These are phyloP conservation scores for Drosophila putrida DNA, from an alignment of 2,888 invertebrate genomes.

Conservation along the genomic window DNA sequence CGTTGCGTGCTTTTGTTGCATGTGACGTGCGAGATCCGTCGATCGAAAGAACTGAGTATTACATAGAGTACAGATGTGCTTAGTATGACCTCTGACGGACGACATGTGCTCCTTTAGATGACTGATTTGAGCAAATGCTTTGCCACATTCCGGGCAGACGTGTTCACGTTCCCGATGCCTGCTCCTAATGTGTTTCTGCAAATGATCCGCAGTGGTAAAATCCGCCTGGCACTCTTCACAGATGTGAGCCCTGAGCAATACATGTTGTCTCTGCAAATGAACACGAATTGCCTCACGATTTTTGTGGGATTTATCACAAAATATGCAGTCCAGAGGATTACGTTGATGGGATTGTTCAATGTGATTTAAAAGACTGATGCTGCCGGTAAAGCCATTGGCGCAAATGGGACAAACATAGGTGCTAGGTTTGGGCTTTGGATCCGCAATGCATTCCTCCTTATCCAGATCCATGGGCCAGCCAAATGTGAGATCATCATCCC, in stretches of 20 bases:
- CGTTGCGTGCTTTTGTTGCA: constrained; percentile 35
- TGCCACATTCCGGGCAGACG: constrained; percentile 57
- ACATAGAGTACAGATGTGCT: constrained; percentile 45
- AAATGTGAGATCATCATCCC: constrained; percentile 70
- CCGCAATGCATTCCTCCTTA: constrained; percentile 65
- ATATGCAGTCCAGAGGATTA: constrained; percentile 58
- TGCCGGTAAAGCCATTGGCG: constrained; percentile 63
- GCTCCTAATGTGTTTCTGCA: constrained; percentile 56
- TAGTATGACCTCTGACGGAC: constrained; percentile 46
- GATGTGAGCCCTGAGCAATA: constrained; percentile 59
- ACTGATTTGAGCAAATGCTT: constrained; percentile 53
- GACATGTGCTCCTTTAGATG: constrained; percentile 56
- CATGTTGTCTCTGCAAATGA: constrained; percentile 64
- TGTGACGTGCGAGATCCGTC: constrained; percentile 56
- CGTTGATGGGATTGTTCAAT: constrained; percentile 52
- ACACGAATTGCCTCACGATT: constrained; percentile 60
- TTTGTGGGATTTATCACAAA: constrained; percentile 50
- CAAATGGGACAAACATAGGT: constrained; percentile 65
- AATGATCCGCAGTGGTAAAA: constrained; percentile 69
- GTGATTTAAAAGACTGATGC: constrained; percentile 60
- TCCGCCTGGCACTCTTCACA: constrained; percentile 55
- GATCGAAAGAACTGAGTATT: constrained; percentile 59
- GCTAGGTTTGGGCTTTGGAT: constrained; percentile 55
- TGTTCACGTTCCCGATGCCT: constrained; percentile 41
- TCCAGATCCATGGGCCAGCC: constrained; percentile 68